Conservation (phyloP, 2,797 vertebrate genomes). For the Cynopterus sphinx region DNA sequence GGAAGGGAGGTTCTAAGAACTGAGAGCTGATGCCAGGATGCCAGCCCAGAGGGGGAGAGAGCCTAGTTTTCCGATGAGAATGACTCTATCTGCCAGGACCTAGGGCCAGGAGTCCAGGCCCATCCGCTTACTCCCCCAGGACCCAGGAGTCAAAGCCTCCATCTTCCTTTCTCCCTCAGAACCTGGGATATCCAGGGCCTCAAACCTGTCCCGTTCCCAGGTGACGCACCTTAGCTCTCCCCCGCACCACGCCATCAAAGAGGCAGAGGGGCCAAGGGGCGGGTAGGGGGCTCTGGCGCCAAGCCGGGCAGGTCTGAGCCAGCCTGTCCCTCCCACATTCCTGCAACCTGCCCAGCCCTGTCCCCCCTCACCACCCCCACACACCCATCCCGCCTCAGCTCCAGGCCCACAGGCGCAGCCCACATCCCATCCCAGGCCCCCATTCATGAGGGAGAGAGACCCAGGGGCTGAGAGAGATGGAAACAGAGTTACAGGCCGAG, state of each 20-base stretch:
- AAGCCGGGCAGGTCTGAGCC: constrained; percentile 73
- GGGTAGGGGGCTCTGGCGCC: constrained; percentile 73
- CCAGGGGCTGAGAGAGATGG: background rate
- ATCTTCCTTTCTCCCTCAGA: background rate
- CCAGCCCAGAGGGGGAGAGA: constrained; percentile 42
- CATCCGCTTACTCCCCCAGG: background rate
- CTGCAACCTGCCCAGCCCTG: constrained; percentile 78
- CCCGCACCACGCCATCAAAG: background rate
- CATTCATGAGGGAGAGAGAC: background rate
- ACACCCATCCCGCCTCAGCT: constrained; percentile 61
- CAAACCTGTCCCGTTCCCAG: background rate
- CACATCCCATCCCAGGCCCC: constrained; percentile 34
- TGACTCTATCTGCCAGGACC: background rate
- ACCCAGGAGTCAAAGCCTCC: background rate
- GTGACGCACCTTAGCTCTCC: background rate
- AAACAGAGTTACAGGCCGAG: background rate
- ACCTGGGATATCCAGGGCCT: background rate
- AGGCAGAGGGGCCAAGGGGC: background rate
- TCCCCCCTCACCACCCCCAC: constrained; percentile 64
- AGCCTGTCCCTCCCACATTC: constrained; percentile 78
- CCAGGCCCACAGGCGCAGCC: constrained; percentile 30
- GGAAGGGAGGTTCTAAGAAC: constrained; percentile 27
- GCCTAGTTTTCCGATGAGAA: background rate
- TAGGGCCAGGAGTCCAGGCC: background rate
- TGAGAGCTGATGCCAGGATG: constrained; percentile 37